These are phyloP conservation scores for Diorhabda carinulata DNA, from an alignment of 1,140 invertebrate genomes.

Conservation along the genomic window DNA sequence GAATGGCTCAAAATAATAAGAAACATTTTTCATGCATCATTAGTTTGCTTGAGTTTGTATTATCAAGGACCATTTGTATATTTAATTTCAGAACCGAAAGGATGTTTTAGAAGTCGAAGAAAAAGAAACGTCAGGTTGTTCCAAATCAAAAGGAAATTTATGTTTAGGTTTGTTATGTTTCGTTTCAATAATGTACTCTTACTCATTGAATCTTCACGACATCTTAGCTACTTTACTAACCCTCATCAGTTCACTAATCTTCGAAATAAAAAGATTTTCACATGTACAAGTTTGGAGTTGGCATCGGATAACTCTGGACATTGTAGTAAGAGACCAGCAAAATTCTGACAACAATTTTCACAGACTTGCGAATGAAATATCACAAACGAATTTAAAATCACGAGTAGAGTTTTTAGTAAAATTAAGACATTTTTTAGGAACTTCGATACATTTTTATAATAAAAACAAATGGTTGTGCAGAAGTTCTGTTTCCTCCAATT, in stretches of 20 bases:
- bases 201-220: conserved; percentile 33
- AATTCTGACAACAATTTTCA: conserved; percentile 47
- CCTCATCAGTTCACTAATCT: conserved; percentile 23
- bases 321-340: conserved; percentile 27
- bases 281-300: no score
- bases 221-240: conserved; percentile 36
- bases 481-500: conserved; percentile 9
- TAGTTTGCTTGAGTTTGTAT: not conserved
- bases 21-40: not conserved
- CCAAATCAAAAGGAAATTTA: conserved; percentile 40
- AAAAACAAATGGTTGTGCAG: conserved; percentile 25
- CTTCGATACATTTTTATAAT: conserved; percentile 21
- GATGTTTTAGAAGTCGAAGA: conserved; percentile 41
- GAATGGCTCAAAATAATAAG: no score
- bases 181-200: conserved; percentile 39
- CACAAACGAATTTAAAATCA: not conserved
- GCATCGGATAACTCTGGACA: not conserved
- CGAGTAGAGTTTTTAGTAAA: conserved; percentile 16
- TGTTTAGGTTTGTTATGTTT: conserved; percentile 48
- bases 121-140: conserved; percentile 38
- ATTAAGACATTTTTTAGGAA: conserved; percentile 15
- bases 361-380: conserved; percentile 18
- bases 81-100: conserved; percentile 41
- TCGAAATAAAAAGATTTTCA: not conserved
- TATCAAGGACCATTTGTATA: not conserved